A percentile compares a stretch with the other conserved stretches of the same genome.
Evolutionary conservation across 2,888 invertebrate species (phyloP).

Genomic region (Lottia gigantea): DNA sequence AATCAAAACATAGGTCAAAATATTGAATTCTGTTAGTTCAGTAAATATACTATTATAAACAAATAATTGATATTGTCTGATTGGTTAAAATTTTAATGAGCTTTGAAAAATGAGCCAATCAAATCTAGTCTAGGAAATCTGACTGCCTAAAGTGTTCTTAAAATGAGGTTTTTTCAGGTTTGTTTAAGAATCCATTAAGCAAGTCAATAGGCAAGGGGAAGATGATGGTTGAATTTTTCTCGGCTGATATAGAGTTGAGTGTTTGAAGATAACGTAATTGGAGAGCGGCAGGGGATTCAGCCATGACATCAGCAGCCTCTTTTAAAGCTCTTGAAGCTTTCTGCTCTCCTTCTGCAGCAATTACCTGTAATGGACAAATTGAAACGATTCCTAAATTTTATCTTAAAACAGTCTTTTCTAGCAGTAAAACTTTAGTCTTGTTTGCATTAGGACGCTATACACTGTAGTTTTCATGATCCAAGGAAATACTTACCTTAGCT

Average conservation of each 20-base stretch:
- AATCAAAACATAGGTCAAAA: too few species aligned
- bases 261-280: slow-evolving; percentile 71
- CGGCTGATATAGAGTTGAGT: slow-evolving; percentile 62
- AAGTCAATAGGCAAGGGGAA: slow-evolving; percentile 64
- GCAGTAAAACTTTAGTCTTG: too few species aligned
- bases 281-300: slow-evolving; percentile 83
- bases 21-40: too few species aligned
- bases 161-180: not conserved
- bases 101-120: too few species aligned
- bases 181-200: not conserved
- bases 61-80: too few species aligned
- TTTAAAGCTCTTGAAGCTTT: slow-evolving; percentile 82
- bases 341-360: slow-evolving; percentile 65
- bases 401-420: too few species aligned
- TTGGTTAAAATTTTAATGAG: too few species aligned
- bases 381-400: not conserved
- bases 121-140: too few species aligned
- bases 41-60: too few species aligned
- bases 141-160: not conserved
- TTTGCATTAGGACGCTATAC: too few species aligned
- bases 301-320: slow-evolving; percentile 88
- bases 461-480: too few species aligned
- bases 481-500: slow-evolving; percentile 53
- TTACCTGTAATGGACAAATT: slow-evolving; percentile 68
- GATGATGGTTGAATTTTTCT: slow-evolving; percentile 66